Percentiles rank a stretch among this genome's conserved stretches.
Evolutionary conservation across 53 echinoderm and acorn worm species (phyloP).

Genomic region (Crossaster papposus): DNA sequence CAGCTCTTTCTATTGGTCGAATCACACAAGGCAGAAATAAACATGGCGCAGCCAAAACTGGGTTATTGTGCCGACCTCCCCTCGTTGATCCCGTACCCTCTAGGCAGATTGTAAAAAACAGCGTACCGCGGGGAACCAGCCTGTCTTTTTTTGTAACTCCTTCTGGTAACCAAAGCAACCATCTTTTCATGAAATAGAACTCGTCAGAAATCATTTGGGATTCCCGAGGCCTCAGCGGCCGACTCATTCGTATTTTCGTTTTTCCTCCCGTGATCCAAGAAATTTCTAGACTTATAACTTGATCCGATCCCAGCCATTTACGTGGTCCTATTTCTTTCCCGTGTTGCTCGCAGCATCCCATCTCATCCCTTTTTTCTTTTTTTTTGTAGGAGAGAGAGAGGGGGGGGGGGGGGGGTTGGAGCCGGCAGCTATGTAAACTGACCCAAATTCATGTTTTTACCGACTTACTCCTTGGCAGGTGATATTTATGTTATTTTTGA

Average conservation of each 20-base stretch:
- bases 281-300: background rate
- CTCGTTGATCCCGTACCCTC: background rate
- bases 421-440: background rate
- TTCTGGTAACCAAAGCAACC: too few species aligned
- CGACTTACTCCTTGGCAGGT: background rate
- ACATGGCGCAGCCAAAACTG: background rate
- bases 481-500: background rate
- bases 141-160: too few species aligned
- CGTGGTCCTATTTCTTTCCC: background rate
- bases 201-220: background rate
- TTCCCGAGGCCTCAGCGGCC: conserved; percentile 9
- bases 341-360: background rate
- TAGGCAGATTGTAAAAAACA: conserved; percentile 17
- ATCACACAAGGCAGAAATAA: background rate
- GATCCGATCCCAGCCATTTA: background rate
- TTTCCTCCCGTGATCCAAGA: background rate
- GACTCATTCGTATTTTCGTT: background rate
- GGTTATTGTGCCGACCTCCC: background rate
- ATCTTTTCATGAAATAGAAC: background rate
- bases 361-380: background rate
- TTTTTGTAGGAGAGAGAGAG: too few species aligned
- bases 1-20: background rate
- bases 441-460: background rate
- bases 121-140: background rate
- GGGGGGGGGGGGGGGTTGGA: too few species aligned